Evolutionary conservation across 1,140 invertebrate genomes (phyloP), one percentile per base, ranked within the genome.

Genomic region (Drosophila quadrilineata): DNA sequence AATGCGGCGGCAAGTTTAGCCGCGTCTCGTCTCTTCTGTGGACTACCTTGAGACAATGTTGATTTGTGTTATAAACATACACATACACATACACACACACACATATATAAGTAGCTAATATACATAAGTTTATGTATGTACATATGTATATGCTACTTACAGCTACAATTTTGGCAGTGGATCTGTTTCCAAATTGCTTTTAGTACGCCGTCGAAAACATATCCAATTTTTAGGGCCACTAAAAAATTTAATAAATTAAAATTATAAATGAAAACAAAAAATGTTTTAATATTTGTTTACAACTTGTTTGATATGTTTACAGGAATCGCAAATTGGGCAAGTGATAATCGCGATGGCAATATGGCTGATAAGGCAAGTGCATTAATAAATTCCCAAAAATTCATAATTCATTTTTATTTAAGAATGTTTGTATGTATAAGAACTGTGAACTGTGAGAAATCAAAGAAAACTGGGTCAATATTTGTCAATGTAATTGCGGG

Each of bases 291-390:
- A n/a, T n/a, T n/a, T n/a, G n/a, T n/a, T n/a, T n/a, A n/a, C n/a
- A n/a, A n/a, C n/a, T n/a, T 56, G 69, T 60, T 49, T 38, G 67
- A 41, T 46, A 60, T 26, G 41, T 36, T 89, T 88, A 33, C 82
- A 89, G 88, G 88, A 71, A 75, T 89, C 52, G 82, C 87, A 64
- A 87, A 87, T 74, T 89, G 88, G 88, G 85, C 76, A 59, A 67
- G 69, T 35, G 88, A 89, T 58, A 88, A 48, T 67, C 87, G 86
- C 33, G 88, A 89, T 86, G 87, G 80, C 62, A 88, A 79, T 77
- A 40, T 76, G 72, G 65, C 87, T 71, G 88, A 89, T 71, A 89
- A 89, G 88, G 88, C 75, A 80, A 89, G 87, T 89, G 29, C 29
- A 43, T 52, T 26, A 40, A 19, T 22, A 46, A 40, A 1, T n/a